Conservation (phyloP, 2,113 vertebrate species). For the Epinephelus fuscoguttatus region DNA sequence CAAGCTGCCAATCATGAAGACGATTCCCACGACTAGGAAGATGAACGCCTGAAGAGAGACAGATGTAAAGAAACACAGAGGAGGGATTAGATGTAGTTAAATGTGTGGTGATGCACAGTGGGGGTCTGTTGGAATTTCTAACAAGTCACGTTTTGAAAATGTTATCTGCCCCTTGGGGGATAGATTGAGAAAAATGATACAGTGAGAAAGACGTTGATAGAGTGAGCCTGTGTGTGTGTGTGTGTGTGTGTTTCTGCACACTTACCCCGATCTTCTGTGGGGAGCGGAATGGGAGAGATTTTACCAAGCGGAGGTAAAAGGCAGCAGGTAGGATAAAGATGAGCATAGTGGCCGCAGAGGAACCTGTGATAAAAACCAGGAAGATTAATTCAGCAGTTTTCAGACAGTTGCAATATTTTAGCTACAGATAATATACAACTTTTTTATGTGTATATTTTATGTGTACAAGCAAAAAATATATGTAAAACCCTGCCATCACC, state of each 20-base stretch:
- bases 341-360: slow-evolving; percentile 95
- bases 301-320: slow-evolving; percentile 94
- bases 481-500: no score
- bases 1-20: slow-evolving; percentile 97
- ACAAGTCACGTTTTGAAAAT: slow-evolving; percentile 1
- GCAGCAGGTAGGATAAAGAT: slow-evolving; percentile 97
- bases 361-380: slow-evolving; percentile 81
- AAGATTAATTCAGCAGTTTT: slow-evolving; percentile 2
- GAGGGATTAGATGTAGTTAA: slow-evolving; percentile 5
- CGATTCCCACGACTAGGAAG: slow-evolving; percentile 91
- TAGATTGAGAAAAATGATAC: slow-evolving; percentile 38
- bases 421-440: neutral
- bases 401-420: neutral
- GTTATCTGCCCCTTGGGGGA: neutral
- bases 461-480: no score
- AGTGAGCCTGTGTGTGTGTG: neutral
- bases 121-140: neutral
- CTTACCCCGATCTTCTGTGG: slow-evolving; percentile 96
- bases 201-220: slow-evolving; percentile 33
- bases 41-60: slow-evolving; percentile 86
- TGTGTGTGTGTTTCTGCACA: slow-evolving; percentile 20
- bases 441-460: neutral
- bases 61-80: slow-evolving; percentile 33
- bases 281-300: slow-evolving; percentile 89
- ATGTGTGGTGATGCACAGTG: slow-evolving; percentile 12